These are phyloP conservation scores for Adelognathus sp. DNA, from an alignment of 2,888 invertebrate genomes.

Conservation along the genomic window DNA sequence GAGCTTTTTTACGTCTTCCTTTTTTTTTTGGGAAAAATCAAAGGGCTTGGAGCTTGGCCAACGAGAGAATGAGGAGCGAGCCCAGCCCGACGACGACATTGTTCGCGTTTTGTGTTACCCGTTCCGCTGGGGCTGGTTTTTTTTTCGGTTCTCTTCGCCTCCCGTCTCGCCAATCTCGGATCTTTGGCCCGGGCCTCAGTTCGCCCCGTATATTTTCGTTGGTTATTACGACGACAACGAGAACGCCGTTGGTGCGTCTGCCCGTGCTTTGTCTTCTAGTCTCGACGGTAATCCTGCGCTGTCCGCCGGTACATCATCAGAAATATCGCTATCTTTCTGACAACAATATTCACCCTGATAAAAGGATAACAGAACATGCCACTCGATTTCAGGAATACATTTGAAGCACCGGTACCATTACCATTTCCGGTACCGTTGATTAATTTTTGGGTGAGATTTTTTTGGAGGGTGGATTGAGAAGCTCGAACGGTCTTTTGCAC, in stretches of 20 bases:
- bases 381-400: too few species aligned
- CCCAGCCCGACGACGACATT: conserved; percentile 58
- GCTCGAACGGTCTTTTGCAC: too few species aligned
- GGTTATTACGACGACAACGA: background rate
- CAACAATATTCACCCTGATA: too few species aligned
- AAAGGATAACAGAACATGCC: too few species aligned
- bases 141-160: conserved; percentile 37
- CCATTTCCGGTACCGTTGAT: too few species aligned
- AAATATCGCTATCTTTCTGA: background rate
- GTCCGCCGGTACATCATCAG: background rate
- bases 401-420: too few species aligned
- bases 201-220: conserved; percentile 12
- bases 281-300: conserved; percentile 3
- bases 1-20: conserved; percentile 1
- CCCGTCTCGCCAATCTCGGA: conserved; percentile 39
- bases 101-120: conserved; percentile 60
- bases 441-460: too few species aligned
- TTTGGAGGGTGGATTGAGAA: too few species aligned
- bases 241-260: conserved; percentile 4
- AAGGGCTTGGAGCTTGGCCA: conserved; percentile 62
- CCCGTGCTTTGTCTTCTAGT: conserved; percentile 15
- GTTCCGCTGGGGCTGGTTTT: conserved; percentile 42
- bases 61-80: conserved; percentile 53
- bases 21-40: conserved; percentile 56
- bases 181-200: conserved; percentile 24